Base-by-base conservation (phyloP, 2,888 invertebrate species). In the Diaphora mendica region DNA sequence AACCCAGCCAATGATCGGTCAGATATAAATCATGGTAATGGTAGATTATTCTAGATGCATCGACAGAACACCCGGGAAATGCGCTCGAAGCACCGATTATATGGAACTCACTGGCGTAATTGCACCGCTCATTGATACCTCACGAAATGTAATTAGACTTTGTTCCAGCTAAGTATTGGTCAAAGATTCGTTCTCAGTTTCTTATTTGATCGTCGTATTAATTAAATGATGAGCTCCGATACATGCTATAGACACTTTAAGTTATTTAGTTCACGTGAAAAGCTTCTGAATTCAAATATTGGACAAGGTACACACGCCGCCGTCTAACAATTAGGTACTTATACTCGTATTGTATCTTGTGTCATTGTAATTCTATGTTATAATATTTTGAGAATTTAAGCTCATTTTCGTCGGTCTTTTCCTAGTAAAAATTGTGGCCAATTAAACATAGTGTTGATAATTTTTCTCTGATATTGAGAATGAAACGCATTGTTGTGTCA, bases 21-120 rank as follows among this genome's bases (percentile, higher is more conserved):
- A 89, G 91, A 93, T 94, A 95, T 95, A 94, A 95, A 95, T 94
- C 95, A 94, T 91, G 92, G 90, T 95, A 95, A 95, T 95, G 92
- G 94, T 92, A 94, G 90, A 95, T 95, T 93, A 94, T 94, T 93
- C 92, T 91, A 90, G 94, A 92, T 91, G 91, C 91, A 91, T 91
- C 93, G 90, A 89, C 88, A 91, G 93, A 92, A 93, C 91, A 91
- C 92, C 90, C 91, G 92, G 92, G 93, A 94, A 94, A 93, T 91
- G 89, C 90, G 91, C 92, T 90, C 89, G 86, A 86, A 88, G 89
- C 90, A 88, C 88, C 91, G 91, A 94, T 94, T 94, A 93, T 90
- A 91, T 90, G 89, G 88, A 91, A 85, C 90, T 89, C 89, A 86
- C 91, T 90, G 92, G 90, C 90, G 93, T 94, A 94, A 94, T 95